Base-by-base conservation (phyloP, 2,113 vertebrate species). In the Lycaon pictus region DNA sequence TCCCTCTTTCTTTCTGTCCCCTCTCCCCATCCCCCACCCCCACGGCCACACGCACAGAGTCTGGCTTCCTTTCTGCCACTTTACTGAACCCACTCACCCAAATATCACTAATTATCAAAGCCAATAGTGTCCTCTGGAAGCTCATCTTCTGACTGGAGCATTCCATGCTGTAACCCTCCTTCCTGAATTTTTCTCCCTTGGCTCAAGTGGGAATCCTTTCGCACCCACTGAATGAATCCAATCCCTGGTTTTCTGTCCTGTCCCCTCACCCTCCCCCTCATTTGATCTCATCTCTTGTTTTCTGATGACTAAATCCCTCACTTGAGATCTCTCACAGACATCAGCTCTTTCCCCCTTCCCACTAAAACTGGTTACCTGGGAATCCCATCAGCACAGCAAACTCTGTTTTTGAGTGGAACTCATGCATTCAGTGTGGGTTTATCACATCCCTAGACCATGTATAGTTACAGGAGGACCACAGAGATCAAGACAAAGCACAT, bases 341-440 rank as follows among this genome's bases (percentile, higher is more conserved):
- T 27, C 60, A 29, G 80, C n/a, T 69, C 72, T 65, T 32, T 23
- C 27, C 22, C 27, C 16, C 55, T 71, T 65, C 43, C 79, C 69
- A 51, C 60, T 58, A 0, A 51, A 93, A 48, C 32, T 25, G 3
- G 53, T 20, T 19, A 19, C 11, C 8, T 71, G 62, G 71, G 62
- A 56, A n/a, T 27, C 71, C 71, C 80, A 53, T 1, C 0, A 17
- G 53, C 5, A 13, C 11, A 17, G 51, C 65, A 74, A 4, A 32
- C 65, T 55, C 19, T 58, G 58, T 67, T 67, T 76, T 74, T 2
- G 35, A 48, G 63, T 72, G n/a, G 63, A 55, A 48, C 63, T n/a
- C 8, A 2, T 0, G 6, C 53, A 11, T 35, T 71, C 63, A 37
- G 0, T 20, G 1, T 1, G 43, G 20, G 15, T 32, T 27, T 2